These are phyloP conservation scores for Microtus pennsylvanicus DNA, from an alignment of 2,113 vertebrate genomes.

Conservation along the genomic window DNA sequence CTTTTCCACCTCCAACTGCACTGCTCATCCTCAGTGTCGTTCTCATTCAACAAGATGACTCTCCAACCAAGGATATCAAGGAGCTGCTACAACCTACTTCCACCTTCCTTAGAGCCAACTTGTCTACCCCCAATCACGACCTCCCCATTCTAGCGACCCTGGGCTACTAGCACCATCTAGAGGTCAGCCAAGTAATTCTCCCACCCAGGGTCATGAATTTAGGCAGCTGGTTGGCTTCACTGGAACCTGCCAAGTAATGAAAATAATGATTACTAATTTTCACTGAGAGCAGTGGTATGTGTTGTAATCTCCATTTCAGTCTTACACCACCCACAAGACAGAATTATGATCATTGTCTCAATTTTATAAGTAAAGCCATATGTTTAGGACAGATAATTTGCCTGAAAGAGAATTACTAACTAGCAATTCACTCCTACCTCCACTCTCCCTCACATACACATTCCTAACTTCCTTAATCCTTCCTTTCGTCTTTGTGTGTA, in stretches of 20 bases:
- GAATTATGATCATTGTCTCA: neutral
- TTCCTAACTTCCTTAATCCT: neutral
- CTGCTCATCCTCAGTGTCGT: neutral
- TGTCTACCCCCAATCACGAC: neutral
- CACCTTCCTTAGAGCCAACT: neutral
- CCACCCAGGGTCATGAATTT: neutral
- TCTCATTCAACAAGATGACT: neutral
- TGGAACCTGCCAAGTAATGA: neutral
- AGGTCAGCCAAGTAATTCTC: neutral
- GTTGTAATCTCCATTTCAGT: neutral
- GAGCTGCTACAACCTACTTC: neutral
- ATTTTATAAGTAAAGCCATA: neutral
- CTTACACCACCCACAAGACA: neutral
- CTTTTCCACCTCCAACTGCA: neutral
- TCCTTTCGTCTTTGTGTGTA: neutral
- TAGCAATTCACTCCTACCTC: neutral
- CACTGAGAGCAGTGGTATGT: neutral
- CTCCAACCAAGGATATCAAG: neutral
- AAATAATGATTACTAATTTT: neutral
- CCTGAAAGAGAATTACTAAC: neutral
- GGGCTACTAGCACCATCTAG: conserved; percentile 27
- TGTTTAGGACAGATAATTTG: neutral
- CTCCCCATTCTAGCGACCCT: neutral
- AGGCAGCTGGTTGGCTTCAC: neutral
- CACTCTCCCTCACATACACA: fast-evolving